Evolutionary conservation across 1,140 invertebrate species (phyloP), one percentile per base, ranked within the genome.

Genomic region (Neelides sp.): DNA sequence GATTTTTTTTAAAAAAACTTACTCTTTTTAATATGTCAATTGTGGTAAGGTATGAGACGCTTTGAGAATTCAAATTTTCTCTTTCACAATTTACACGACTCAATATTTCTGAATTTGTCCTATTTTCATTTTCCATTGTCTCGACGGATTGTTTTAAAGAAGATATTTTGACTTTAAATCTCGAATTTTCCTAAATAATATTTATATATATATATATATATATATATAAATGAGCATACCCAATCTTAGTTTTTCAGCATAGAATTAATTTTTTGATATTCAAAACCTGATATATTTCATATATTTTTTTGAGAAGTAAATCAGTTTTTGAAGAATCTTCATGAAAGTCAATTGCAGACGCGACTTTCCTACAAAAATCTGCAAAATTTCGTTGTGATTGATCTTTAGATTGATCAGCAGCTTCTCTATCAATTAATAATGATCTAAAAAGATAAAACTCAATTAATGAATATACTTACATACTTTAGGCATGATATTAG

Each of bases 51-150:
- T 82, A 77, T 1, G 68, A 63, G 2, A 76, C 75, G 1, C 76
- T 69, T 64, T 82, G 79, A 57, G 78, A 69, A 61, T 83, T 80
- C 4, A 82, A 63, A 54, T 75, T 74, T 50, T 83, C 80, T 63
- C 77, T 79, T 48, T 83, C 80, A 12, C 69, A 62, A 49, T 74
- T 70, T 0, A 74, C 65, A 58, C 79, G 70, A 40, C 80, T 78
- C 23, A 82, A 64, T 7, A 75, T 71, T 56, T 82, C 79, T 56
- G 76, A 65, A 55, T 77, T 79, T 50, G 68, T 75, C 55, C 76
- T 67, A 10, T 80, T 67, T 57, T 84, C 81, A 52, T 76, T 69
- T 65, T 82, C 79, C 0, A 77, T 68, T 0, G 71, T 72, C 1
- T 75, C 69, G 37, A 83, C 65, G 45, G 75, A 77, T 58, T 79